Conservation (phyloP, 2,888 invertebrate species). For the Labia minor region DNA sequence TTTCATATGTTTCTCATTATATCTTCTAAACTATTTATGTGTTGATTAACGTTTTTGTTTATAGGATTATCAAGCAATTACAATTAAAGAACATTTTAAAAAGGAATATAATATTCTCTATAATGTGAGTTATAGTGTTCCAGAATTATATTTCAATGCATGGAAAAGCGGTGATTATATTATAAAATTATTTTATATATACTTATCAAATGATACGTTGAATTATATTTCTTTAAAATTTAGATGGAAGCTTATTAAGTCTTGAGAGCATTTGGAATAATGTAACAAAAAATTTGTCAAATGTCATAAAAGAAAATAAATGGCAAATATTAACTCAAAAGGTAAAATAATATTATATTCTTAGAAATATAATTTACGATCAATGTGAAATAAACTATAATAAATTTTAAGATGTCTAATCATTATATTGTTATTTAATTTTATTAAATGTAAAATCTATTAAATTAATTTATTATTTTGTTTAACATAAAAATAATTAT, state of each 20-base stretch:
- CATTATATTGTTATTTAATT: no score
- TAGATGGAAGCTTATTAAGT: neutral
- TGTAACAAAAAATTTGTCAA: neutral
- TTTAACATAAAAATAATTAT: no score
- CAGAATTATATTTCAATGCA: conserved; percentile 1
- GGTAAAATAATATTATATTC: neutral
- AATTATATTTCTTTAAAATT: no score
- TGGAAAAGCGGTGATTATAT: neutral
- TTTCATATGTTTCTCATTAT: no score
- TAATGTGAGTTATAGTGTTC: neutral
- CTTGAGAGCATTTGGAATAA: neutral
- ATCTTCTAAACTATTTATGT: no score
- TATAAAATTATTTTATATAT: neutral
- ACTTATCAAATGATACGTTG: neutral
- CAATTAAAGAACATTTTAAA: neutral
- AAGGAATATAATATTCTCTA: conserved; percentile 1
- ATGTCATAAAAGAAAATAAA: neutral
- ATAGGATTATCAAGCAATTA: neutral
- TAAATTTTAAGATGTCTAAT: no score
- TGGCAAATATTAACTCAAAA: neutral
- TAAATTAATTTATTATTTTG: no score
- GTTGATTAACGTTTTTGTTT: no score
- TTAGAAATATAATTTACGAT: neutral
- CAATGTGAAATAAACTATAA: no score
- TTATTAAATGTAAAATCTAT: no score